Conservation (phyloP, 2,797 vertebrate genomes). For the Darevskia mixta region DNA sequence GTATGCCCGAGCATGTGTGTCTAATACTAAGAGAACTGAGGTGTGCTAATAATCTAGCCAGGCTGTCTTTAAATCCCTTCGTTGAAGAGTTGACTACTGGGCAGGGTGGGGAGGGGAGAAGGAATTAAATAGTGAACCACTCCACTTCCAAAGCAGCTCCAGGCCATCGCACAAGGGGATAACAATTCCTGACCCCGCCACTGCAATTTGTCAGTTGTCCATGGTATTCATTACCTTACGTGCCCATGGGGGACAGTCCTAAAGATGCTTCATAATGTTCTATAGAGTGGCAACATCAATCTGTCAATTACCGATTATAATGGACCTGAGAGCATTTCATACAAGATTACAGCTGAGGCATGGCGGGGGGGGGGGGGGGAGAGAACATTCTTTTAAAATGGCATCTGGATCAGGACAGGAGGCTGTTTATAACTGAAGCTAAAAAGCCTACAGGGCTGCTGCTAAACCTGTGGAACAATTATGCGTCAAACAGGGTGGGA, state of each 20-base stretch:
- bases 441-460: constrained; percentile 9
- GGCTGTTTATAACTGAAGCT: constrained; percentile 24
- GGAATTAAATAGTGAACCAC: background rate
- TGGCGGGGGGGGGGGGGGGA: background rate
- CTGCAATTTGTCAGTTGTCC: background rate
- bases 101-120: background rate
- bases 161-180: background rate
- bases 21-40: background rate
- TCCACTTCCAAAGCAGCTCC: constrained; percentile 15
- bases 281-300: background rate
- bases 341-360: constrained; percentile 1
- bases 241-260: background rate
- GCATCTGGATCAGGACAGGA: constrained; percentile 26
- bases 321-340: background rate
- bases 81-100: background rate
- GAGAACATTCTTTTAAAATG: constrained; percentile 1
- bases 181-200: background rate
- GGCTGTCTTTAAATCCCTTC: background rate
- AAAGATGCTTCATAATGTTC: fast-evolving
- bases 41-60: background rate
- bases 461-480: constrained; percentile 17
- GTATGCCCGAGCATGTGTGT: fast-evolving
- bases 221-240: background rate
- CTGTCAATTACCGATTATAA: constrained; percentile 8
- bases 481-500: background rate